phyloP scores from a whole-genome alignment of 2,888 invertebrate genomes.

The Orchestes rusci region DNA sequence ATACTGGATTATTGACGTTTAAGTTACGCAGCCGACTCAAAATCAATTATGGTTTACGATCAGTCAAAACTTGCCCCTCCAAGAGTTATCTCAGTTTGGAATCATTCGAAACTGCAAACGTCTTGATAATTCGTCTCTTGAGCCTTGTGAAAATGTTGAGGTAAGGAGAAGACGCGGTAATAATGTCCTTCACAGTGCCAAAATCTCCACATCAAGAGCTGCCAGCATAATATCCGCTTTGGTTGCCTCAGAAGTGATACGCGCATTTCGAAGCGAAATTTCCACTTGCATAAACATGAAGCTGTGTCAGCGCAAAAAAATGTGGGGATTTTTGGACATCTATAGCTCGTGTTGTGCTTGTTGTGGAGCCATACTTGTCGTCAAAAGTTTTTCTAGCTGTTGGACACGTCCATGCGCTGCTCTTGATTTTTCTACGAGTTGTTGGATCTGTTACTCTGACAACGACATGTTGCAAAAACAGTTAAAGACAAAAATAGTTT shows the following conservation, averaged over 20 bases:
- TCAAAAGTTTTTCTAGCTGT: background rate
- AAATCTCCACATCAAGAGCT: conserved; percentile 6
- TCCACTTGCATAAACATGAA: background rate
- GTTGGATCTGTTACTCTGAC: too few relatives aligned
- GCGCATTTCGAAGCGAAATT: background rate
- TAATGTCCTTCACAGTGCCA: conserved; percentile 9
- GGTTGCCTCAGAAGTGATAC: conserved; percentile 1
- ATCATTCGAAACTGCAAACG: conserved; percentile 2
- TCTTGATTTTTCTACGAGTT: background rate
- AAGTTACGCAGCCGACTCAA: conserved; percentile 9
- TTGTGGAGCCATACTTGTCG: too few relatives aligned
- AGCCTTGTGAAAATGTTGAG: background rate
- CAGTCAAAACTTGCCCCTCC: conserved; percentile 6
- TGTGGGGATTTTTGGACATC: background rate
- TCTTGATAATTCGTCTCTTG: conserved; percentile 2
- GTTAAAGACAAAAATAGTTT: too few relatives aligned
- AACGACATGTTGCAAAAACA: too few relatives aligned
- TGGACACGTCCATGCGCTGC: background rate
- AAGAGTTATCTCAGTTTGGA: conserved; percentile 1
- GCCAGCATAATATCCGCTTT: conserved; percentile 5
- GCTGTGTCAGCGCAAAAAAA: background rate
- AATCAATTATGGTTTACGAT: conserved; percentile 10
- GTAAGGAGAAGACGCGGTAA: conserved; percentile 1
- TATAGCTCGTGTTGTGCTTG: too few relatives aligned
- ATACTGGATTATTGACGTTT: background rate